phyloP scores from a whole-genome alignment of 1,140 invertebrate species.

The Lepidotrigona ventralis region DNA sequence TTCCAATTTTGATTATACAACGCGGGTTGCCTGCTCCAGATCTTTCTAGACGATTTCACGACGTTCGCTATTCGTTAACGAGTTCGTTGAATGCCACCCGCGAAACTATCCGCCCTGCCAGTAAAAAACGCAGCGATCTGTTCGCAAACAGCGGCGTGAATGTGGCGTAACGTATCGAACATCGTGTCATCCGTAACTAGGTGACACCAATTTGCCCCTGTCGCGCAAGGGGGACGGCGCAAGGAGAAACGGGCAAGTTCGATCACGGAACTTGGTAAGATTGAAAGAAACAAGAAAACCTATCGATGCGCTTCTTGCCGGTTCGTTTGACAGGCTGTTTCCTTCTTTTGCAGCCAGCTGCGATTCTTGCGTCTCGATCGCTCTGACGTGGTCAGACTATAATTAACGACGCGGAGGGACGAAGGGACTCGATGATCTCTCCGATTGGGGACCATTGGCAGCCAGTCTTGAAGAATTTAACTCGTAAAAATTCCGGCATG shows the following conservation, averaged over 20 bases:
- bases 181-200: not conserved
- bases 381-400: slow-evolving; percentile 2
- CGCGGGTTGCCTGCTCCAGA: too few species aligned
- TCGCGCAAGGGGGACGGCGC: not conserved
- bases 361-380: not conserved
- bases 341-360: not conserved
- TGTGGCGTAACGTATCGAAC: not conserved
- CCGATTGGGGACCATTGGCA: slow-evolving; percentile 13
- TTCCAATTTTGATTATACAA: too few species aligned
- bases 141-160: not conserved
- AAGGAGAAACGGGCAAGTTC: too few species aligned
- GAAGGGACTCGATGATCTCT: not conserved
- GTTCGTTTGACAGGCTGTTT: not conserved
- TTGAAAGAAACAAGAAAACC: too few species aligned
- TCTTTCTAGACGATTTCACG: not conserved
- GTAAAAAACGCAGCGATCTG: not conserved
- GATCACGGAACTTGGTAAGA: not conserved
- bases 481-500: slow-evolving; percentile 35
- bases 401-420: slow-evolving; percentile 28
- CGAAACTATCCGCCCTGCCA: not conserved
- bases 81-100: not conserved
- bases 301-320: not conserved
- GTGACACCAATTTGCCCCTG: not conserved
- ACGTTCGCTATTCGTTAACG: not conserved
- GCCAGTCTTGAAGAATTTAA: slow-evolving; percentile 24